Evolutionary conservation across 2,113 vertebrate genomes (phyloP).

Genomic region (Theristicus caerulescens): DNA sequence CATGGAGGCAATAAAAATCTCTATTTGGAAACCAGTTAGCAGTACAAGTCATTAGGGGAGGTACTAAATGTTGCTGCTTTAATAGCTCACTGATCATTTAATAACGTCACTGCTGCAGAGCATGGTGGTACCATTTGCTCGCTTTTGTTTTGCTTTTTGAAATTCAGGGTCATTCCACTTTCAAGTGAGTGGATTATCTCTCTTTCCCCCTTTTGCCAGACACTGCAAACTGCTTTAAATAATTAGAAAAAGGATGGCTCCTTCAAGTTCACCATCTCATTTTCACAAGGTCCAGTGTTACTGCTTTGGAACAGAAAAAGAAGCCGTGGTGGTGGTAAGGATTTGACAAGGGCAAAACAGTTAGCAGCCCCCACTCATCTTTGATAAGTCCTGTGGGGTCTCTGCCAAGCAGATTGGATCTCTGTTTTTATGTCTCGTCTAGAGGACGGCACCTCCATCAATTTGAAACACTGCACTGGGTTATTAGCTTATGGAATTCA

Average conservation of each 20-base stretch:
- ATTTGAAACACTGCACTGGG: conserved; percentile 46
- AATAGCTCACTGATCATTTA: conserved; percentile 74
- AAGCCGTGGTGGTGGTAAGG: not conserved
- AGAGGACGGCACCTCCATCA: conserved; percentile 65
- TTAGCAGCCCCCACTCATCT: conserved; percentile 65
- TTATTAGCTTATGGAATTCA: conserved; percentile 66
- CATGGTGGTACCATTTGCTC: conserved; percentile 50
- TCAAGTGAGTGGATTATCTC: conserved; percentile 47
- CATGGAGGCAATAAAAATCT: conserved; percentile 61
- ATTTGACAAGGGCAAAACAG: conserved; percentile 71
- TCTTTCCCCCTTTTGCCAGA: conserved; percentile 27
- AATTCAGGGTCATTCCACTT: conserved; percentile 67
- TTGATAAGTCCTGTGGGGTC: conserved; percentile 72
- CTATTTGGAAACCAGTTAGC: conserved; percentile 70
- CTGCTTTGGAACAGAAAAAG: conserved; percentile 41
- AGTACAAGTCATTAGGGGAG: conserved; percentile 64
- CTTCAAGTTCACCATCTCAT: conserved; percentile 56
- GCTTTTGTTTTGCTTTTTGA: conserved; percentile 68
- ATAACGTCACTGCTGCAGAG: conserved; percentile 66
- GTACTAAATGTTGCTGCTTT: conserved; percentile 70
- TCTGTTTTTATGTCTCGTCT: conserved; percentile 68
- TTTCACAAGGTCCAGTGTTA: conserved; percentile 53
- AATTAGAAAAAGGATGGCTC: conserved; percentile 56
- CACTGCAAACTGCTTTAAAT: conserved; percentile 56
- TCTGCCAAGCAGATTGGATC: conserved; percentile 65